Conservation (phyloP, 2,888 invertebrate species). For the Drosophila lutescens region DNA sequence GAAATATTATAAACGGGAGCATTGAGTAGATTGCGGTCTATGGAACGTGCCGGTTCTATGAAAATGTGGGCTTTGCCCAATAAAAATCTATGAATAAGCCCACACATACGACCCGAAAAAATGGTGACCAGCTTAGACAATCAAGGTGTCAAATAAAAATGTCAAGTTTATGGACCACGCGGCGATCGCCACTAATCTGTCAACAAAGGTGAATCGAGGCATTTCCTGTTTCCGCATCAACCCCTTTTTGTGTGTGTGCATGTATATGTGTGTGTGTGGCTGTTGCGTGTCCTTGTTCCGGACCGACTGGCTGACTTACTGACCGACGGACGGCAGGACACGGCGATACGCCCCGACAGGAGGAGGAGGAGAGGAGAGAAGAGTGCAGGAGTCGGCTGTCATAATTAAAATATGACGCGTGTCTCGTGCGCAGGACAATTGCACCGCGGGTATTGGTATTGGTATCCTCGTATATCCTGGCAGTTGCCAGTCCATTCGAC, state of each 20-base stretch:
- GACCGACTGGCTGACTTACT: constrained; percentile 26
- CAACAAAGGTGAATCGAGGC: constrained; percentile 62
- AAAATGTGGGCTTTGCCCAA: constrained; percentile 50
- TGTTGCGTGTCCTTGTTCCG: constrained; percentile 42
- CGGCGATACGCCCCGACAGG: constrained; percentile 29
- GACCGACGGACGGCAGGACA: constrained; percentile 19
- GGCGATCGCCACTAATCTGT: constrained; percentile 69
- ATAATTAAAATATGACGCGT: constrained; percentile 81
- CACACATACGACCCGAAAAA: constrained; percentile 5
- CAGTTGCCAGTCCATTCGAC: constrained; percentile 62
- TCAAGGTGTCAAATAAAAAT: constrained; percentile 81
- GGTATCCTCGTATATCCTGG: constrained; percentile 19
- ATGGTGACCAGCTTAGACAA: constrained; percentile 66
- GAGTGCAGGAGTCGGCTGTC: constrained; percentile 62
- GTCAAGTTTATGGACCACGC: constrained; percentile 66
- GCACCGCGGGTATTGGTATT: constrained; percentile 49
- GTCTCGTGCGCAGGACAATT: constrained; percentile 68
- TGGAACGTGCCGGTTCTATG: constrained; percentile 56
- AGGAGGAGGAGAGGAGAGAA: neutral
- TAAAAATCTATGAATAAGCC: constrained; percentile 16
- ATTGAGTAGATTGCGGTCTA: constrained; percentile 1
- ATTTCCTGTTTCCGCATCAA: constrained; percentile 66
- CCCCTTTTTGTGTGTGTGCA: constrained; percentile 19
- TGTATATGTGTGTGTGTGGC: constrained; percentile 5
- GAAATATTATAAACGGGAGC: constrained; percentile 8